Conservation (phyloP, 2,797 vertebrate species). For the Vultur gryphus region DNA sequence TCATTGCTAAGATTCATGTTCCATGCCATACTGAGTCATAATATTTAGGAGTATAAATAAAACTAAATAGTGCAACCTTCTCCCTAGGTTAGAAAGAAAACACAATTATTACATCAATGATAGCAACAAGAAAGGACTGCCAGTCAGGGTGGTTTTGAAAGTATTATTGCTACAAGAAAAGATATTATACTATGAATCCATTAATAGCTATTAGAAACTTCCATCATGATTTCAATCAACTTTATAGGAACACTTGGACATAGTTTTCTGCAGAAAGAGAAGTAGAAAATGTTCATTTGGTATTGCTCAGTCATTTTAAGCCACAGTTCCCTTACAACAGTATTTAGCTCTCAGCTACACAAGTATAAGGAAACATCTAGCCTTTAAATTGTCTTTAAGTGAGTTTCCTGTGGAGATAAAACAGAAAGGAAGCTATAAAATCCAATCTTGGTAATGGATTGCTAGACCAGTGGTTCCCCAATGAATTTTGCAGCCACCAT, state of each 20-base stretch:
- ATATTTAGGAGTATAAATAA: constrained; percentile 27
- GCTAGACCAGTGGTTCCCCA: neutral
- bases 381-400: constrained; percentile 18
- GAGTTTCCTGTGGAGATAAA: neutral
- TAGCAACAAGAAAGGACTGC: neutral
- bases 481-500: neutral
- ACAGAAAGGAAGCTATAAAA: neutral
- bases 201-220: neutral
- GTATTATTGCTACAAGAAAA: neutral
- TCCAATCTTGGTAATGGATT: neutral
- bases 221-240: neutral
- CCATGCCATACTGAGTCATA: neutral
- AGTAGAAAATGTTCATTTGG: neutral
- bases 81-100: neutral
- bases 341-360: neutral
- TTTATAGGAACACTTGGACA: neutral
- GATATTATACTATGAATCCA: neutral
- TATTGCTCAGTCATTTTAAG: neutral
- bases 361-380: neutral
- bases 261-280: neutral
- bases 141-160: neutral
- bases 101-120: neutral
- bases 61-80: neutral
- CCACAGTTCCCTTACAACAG: neutral
- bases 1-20: neutral